Conservation (phyloP, 2,888 invertebrate genomes). For the Achlya flavicornis region DNA sequence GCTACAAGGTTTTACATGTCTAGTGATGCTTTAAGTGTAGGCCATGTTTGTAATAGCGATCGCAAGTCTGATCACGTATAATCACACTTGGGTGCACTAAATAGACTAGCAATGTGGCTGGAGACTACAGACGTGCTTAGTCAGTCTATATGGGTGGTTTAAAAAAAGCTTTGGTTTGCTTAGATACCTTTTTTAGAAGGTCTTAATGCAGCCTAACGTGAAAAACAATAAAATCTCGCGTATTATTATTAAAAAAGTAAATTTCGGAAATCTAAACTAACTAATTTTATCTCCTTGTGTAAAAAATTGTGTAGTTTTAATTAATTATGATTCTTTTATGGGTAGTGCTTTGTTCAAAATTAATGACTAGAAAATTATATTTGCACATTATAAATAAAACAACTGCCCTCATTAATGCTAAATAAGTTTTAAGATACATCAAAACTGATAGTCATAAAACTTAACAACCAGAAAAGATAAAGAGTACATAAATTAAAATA, state of each 20-base stretch:
- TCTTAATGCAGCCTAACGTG: background rate
- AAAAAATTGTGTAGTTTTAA: background rate
- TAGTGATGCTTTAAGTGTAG: constrained; percentile 1
- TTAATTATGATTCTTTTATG: background rate
- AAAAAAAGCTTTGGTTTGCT: background rate
- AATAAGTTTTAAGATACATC: background rate
- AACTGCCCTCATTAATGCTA: background rate
- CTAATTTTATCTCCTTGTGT: background rate
- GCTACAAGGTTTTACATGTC: background rate
- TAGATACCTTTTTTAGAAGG: background rate
- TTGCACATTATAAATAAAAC: background rate
- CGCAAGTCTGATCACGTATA: constrained; percentile 23
- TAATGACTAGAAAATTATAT: background rate
- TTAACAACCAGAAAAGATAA: background rate
- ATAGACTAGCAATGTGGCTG: constrained; percentile 5
- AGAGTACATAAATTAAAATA: background rate
- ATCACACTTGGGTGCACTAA: constrained; percentile 18
- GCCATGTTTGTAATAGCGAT: constrained; percentile 12
- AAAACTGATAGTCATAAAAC: background rate
- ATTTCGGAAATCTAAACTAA: too few relatives aligned
- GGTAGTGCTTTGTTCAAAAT: background rate
- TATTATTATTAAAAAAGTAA: too few relatives aligned
- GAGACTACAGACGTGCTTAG: background rate
- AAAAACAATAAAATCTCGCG: too few relatives aligned
- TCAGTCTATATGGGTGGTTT: background rate